Evolutionary conservation across 2,888 invertebrate species (phyloP).

Genomic region (Acanthosepion pharaonis): DNA sequence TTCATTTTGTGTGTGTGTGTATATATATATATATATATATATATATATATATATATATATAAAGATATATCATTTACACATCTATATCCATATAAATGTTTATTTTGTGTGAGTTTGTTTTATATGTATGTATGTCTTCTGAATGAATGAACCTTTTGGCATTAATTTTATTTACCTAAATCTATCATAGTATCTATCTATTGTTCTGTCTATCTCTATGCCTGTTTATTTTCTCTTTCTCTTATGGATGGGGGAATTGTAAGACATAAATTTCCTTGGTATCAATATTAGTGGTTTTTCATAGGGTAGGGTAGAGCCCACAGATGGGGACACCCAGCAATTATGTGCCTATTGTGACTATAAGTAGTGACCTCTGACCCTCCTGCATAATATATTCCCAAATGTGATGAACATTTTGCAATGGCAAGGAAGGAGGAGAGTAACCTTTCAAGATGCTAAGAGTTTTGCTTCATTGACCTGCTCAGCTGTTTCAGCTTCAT

Average conservation of each 20-base stretch:
- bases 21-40: not conserved
- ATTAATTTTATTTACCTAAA: not conserved
- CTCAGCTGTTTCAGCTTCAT: not conserved
- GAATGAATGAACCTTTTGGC: not conserved
- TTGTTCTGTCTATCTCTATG: not conserved
- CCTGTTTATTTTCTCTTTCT: not conserved
- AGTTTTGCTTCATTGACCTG: not conserved
- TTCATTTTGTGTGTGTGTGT: too few species aligned
- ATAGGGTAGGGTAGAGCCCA: not conserved
- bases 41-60: not conserved
- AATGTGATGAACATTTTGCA: constrained; percentile 33
- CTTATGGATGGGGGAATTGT: not conserved
- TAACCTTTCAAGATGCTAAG: not conserved
- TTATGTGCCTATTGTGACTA: constrained; percentile 33
- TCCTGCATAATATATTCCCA: not conserved
- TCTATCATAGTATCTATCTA: not conserved
- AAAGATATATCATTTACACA: not conserved
- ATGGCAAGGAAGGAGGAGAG: not conserved
- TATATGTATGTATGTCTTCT: not conserved
- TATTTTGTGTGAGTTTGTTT: not conserved
- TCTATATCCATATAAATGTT: not conserved
- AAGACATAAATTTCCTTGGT: not conserved
- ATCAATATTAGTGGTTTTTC: not conserved
- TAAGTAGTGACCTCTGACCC: constrained; percentile 22
- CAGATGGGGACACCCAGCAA: not conserved